Evolutionary conservation across 1,140 invertebrate species (phyloP), one percentile per base, ranked within the genome.

Genomic region (Arctopsyche grandis): DNA sequence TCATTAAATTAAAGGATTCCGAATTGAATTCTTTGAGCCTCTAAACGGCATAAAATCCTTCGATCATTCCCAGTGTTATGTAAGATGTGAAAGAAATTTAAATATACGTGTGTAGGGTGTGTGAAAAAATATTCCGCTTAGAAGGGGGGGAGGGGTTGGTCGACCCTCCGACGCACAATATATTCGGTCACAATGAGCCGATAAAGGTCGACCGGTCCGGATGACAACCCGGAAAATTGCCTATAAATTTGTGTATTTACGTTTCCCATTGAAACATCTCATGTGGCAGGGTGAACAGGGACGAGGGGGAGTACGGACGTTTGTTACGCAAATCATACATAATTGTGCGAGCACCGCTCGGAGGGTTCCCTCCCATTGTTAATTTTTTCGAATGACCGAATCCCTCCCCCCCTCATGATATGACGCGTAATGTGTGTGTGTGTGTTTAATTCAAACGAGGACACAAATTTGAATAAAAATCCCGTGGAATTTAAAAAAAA

Each of bases 211-310:
- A 14, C 56, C 5, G 12, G 74, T 38, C 74, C 74, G 74, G 74
- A 76, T 76, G 74, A 76, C 74, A 76, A 76, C 24, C 74, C 52
- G 24, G 74, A 76, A 76, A 76, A 76, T 76, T 76, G 74, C 74
- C 74, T 76, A 76, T 76, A 76, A 76, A 76, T 76, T 76, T 76
- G 29, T 76, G 56, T 76, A 76, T 76, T 76, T 76, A 76, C 43
- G 74, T 76, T 63, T 63, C 43, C 74, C 74, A 76, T 76, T 76
- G 56, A 76, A 76, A 76, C 74, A n/a, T 76, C 74, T 76, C 74
- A 63, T 56, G 56, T 76, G 56, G 46, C 14, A n/a, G 60, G 19
- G 24, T 1, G 60, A 1, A 22, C 16, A 1, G 60, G 5, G 24
- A 4, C 1, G 19, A 16, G 12, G 24, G 19, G 24, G 9, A 22